Base-by-base conservation (phyloP, 2,888 invertebrate genomes). In the Agapostemon virescens region DNA sequence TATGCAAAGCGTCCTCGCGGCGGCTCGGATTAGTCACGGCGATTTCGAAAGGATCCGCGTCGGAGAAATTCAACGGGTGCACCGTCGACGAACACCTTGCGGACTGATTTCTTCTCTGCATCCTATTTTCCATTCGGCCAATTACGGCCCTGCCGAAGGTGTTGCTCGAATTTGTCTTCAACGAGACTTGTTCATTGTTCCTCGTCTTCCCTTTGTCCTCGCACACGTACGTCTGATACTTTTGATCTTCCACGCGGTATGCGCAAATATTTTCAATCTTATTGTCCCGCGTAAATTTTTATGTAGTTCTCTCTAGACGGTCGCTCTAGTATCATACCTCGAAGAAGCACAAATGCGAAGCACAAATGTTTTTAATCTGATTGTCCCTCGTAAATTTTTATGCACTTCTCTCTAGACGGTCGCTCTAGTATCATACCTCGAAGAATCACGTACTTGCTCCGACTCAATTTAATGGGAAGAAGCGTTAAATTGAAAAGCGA, bases 11-110 rank as follows among this genome's bases (percentile, higher is more conserved):
- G 80, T 77, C 74, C 84, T 73, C 85, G 73, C 80, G 73, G 81
- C 85, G 67, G 74, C 77, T 68, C 80, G 88, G 89, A 90, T 91
- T 90, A 90, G 89, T 88, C 85, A 86, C 85, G 85, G 87, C 82
- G 88, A 79, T 83, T 79, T 73, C 79, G 79, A 75, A 73, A 82
- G 83, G 79, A 75, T 71, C 63, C 78, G 74, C 73, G 69, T 23
- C 52, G 52, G 63, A 15, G 63, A 64, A 79, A 82, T 83, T 79
- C 76, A 82, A 79, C 63, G 63, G 33, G 36, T n/a, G n/a, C 11
- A 36, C 33, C 66, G 30, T 55, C 26, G 15, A 23, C 66, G 30
- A 70, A 52, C 79, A 70, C 74, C 66, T 76, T 80, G 76, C 58
- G 26, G 42, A n/a, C 66, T 36, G 75, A 81, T 72, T 71, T 58